Base-by-base conservation (phyloP, 1,140 invertebrate species). In the Heterodera schachtii region DNA sequence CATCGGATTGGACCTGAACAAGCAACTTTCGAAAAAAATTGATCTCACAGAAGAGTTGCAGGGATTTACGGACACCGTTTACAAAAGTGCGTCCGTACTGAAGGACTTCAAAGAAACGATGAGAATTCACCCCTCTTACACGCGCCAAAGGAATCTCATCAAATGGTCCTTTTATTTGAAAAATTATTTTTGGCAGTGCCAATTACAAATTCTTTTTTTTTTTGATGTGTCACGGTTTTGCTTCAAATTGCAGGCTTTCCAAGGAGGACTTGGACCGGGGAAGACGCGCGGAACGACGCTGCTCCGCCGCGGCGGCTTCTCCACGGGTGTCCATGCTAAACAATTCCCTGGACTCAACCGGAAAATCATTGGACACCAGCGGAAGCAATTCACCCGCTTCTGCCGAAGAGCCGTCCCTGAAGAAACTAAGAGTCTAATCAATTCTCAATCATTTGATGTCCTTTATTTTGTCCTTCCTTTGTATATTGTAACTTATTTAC, bases 1-100 rank as follows among this genome's bases (percentile, higher is more conserved):
- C 90, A 96, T 99, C 87, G 97, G 97, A 3, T 91, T 99, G 21
- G 93, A 94, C 74, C 98, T 98, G 90, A 93, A 94, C 83, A 95
- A 95, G 91, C 93, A 94, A 90, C 73, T 86, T 66, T 88, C 83
- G 43, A 87, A 88, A 71, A 96, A 96, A 88, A 93, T 98, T 70
- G 95, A 99, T 91, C 92, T 99, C 19, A 98, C 96, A 0, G 93
- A 93, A 85, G 96, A 96, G 88, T 97, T 98, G 31, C 85, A 86
- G 71, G 46, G 49, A 7, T 86, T 86, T 78, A 86, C 47, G 49
- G 86, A 86, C 57, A 66, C 73, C n/a, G 83, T 86, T 44, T 46
- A 81, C 19, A 82, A 69, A 47, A 75, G 82, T 57, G 79, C 78
- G 11, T 47, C 21, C 1, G 76, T 66, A 16, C 77, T 64, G 31